Evolutionary conservation across 2,797 vertebrate species (phyloP), one percentile per base, ranked within the genome.

Genomic region (Arnoldichthys spilopterus): DNA sequence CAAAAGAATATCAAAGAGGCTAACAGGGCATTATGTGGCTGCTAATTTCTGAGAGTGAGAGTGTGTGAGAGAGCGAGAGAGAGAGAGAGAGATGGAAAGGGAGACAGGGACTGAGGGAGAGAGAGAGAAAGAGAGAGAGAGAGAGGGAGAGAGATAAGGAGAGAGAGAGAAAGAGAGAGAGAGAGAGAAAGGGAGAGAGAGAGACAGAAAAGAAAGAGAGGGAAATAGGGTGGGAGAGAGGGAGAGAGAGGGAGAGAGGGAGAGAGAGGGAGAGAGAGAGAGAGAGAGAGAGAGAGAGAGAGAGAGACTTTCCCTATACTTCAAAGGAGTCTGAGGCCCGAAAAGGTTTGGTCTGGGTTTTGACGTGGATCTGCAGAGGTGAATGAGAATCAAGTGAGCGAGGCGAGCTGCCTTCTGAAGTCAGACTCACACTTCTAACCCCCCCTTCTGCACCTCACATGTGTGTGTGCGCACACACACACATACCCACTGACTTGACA

Each of bases 301-400:
- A 85, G 88, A 83, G 69, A 85, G 92, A 93, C 90, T 92, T 91
- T 93, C 89, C 89, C 89, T 88, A 88, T 88, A 96, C 95, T 95
- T 96, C 94, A 95, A 96, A 95, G 94, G 58, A 64, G 84, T 82
- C 83, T n/a, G 89, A 88, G 87, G 90, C 90, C 90, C 94, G 94
- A 90, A 95, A 94, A 93, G 94, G 94, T 94, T 63, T 91, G 91
- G 91, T 81, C 15, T 93, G 93, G 95, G 92, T 94, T 95, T 94
- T 93, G 89, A 95, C 92, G 89, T 87, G 90, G 90, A 93, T 94
- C 93, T 85, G 85, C 91, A 92, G 92, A 95, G 93, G 93, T 92
- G 90, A 93, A 91, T 93, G 92, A 93, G 92, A 94, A 95, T 95
- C 92, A 95, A 94, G 93, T 90, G 91, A 87, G 90, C 87, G 45